Evolutionary conservation across 2,113 vertebrate genomes (phyloP).

Genomic region (Laticauda colubrina): DNA sequence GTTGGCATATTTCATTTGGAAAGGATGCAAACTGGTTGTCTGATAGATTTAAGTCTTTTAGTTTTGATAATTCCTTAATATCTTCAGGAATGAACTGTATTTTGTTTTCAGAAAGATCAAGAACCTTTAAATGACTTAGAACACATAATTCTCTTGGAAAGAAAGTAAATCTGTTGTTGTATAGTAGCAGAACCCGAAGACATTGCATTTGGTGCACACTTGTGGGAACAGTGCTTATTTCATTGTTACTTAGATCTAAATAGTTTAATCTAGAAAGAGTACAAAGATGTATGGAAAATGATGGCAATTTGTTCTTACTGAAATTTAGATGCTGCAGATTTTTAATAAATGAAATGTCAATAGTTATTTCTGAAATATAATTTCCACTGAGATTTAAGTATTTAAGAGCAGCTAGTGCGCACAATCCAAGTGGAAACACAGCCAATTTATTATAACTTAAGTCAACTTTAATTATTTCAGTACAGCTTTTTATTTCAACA

Average conservation of each 20-base stretch:
- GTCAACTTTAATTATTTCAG: slow-evolving; percentile 51
- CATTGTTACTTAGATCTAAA: slow-evolving; percentile 65
- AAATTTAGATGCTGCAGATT: slow-evolving; percentile 55
- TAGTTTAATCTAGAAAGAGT: slow-evolving; percentile 55
- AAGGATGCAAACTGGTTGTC: slow-evolving; percentile 66
- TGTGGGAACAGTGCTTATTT: slow-evolving; percentile 54
- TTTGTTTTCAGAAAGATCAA: slow-evolving; percentile 67
- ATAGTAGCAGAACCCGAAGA: slow-evolving; percentile 64
- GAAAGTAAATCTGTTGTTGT: slow-evolving; percentile 55
- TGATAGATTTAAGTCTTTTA: slow-evolving; percentile 67
- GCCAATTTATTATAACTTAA: slow-evolving; percentile 59
- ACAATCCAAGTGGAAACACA: slow-evolving; percentile 62
- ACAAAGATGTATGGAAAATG: slow-evolving; percentile 59
- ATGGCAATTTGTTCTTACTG: slow-evolving; percentile 53
- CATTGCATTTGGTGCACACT: slow-evolving; percentile 48
- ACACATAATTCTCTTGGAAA: slow-evolving; percentile 66
- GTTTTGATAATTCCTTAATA: slow-evolving; percentile 55
- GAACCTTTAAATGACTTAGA: slow-evolving; percentile 57
- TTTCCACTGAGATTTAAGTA: slow-evolving; percentile 63
- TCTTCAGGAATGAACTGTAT: slow-evolving; percentile 58
- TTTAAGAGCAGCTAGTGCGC: slow-evolving; percentile 52
- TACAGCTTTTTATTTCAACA: slow-evolving; percentile 66
- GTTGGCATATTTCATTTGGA: slow-evolving; percentile 64
- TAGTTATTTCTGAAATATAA: slow-evolving; percentile 61
- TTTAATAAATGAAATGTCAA: slow-evolving; percentile 55